Evolutionary conservation across 2,113 vertebrate genomes (phyloP).

Genomic region (Irena cyanogastra): DNA sequence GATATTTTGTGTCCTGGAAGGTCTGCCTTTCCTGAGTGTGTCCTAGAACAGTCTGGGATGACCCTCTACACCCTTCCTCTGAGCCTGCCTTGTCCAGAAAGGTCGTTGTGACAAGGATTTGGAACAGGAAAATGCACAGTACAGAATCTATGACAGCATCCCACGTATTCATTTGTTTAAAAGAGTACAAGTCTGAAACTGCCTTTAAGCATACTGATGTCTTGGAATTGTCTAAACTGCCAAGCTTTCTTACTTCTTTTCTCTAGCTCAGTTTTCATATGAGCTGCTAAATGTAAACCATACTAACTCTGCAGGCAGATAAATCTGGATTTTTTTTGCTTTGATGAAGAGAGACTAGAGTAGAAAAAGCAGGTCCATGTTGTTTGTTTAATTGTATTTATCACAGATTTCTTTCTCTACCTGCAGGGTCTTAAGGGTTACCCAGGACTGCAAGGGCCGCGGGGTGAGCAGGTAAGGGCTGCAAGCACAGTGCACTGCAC

Average conservation of each 20-base stretch:
- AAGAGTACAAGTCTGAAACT: neutral
- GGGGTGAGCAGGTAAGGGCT: slow-evolving; percentile 85
- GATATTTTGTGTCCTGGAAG: neutral
- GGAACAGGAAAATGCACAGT: neutral
- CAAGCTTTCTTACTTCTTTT: neutral
- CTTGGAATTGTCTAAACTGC: neutral
- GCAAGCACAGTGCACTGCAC: neutral
- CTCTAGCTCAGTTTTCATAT: neutral
- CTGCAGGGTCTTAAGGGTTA: slow-evolving; percentile 88
- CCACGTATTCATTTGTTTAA: neutral
- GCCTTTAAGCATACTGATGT: neutral
- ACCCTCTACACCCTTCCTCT: neutral
- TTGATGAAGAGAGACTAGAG: neutral
- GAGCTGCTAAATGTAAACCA: neutral
- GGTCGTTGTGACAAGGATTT: neutral
- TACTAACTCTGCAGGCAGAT: neutral
- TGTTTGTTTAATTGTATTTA: neutral
- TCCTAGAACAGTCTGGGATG: neutral
- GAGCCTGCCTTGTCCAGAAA: neutral
- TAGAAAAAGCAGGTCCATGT: neutral
- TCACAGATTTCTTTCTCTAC: neutral
- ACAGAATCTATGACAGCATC: neutral
- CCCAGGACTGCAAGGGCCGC: slow-evolving; percentile 76
- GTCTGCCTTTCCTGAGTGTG: neutral
- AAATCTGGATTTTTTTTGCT: neutral